Evolutionary conservation across 2,797 vertebrate genomes (phyloP).

Genomic region (Muscicapa striata): DNA sequence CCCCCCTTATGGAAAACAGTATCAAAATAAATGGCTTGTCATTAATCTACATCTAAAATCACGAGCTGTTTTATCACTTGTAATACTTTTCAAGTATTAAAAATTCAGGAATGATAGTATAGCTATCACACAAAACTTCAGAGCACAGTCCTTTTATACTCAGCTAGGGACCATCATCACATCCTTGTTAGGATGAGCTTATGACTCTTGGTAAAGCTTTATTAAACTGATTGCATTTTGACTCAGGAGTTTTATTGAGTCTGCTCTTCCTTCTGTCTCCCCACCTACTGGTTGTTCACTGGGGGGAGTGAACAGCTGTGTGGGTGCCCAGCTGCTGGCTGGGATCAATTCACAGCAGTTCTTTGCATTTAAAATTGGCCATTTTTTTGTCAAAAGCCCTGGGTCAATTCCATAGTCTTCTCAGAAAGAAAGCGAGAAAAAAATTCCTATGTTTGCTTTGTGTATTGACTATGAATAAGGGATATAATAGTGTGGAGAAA

Average conservation of each 20-base stretch:
- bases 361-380: neutral
- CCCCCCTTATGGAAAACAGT: neutral
- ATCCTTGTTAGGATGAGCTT: neutral
- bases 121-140: neutral
- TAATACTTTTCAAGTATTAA: neutral
- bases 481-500: neutral
- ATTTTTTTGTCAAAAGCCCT: neutral
- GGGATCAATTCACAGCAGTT: neutral
- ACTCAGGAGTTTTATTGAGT: neutral
- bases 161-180: neutral
- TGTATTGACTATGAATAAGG: neutral
- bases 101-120: neutral
- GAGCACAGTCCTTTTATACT: neutral
- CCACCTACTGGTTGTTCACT: neutral
- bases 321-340: neutral
- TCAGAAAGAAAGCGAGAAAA: neutral
- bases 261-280: neutral
- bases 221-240: neutral
- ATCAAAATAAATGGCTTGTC: neutral
- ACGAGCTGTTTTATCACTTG: neutral
- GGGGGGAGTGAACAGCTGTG: accelerated
- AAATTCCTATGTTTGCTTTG: neutral
- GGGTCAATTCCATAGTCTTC: neutral
- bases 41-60: neutral
- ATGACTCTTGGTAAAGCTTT: neutral